Conservation (phyloP, 2,113 vertebrate species). For the Dunckerocampus dactyliophorus region DNA sequence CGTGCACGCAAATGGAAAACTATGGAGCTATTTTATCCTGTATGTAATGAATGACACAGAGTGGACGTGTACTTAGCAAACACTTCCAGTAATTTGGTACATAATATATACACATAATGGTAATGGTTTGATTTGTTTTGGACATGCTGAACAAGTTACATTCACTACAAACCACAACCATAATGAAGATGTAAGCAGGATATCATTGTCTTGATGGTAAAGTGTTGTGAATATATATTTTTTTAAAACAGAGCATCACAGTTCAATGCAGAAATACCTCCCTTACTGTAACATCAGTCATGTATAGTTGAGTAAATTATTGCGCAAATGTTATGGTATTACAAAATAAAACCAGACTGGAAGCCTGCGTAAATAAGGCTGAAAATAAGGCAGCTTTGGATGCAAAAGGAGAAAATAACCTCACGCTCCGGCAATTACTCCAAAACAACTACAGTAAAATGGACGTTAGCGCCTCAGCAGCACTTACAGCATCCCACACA, state of each 20-base stretch:
- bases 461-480: constrained; percentile 59
- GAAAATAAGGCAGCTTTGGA: constrained; percentile 52
- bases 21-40: constrained; percentile 49
- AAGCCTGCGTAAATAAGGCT: constrained; percentile 65
- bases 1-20: constrained; percentile 39
- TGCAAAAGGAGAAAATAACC: constrained; percentile 49
- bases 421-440: constrained; percentile 68
- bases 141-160: no score
- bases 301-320: constrained; percentile 36
- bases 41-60: constrained; percentile 20
- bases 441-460: constrained; percentile 57
- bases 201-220: no score
- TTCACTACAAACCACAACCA: no score
- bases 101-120: constrained; percentile 9
- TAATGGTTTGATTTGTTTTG: constrained; percentile 1
- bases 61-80: neutral
- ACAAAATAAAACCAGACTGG: constrained; percentile 36
- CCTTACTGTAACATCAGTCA: no score
- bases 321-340: constrained; percentile 40
- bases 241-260: no score
- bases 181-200: no score
- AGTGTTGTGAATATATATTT: no score
- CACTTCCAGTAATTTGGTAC: neutral
- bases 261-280: no score
- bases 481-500: constrained; percentile 69